Evolutionary conservation across 64 coral and sea anemone genomes (phyloP), one percentile per base, ranked within the genome.

Genomic region (Dendronephthya gigantea): DNA sequence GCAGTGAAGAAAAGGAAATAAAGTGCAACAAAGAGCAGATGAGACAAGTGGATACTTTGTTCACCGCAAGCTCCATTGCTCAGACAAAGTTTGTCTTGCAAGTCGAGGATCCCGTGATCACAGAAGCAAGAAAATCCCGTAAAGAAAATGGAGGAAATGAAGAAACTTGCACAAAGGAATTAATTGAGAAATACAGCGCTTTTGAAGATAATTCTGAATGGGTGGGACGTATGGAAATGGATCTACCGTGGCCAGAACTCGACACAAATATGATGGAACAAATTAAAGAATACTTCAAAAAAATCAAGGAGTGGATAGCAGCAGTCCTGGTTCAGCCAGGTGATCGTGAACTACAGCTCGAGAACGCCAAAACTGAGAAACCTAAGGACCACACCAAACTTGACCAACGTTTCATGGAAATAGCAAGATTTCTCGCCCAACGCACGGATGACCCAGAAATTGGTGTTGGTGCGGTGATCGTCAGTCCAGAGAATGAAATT

Each of bases 371-470:
- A n/a, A 22, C 11, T 33, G 38, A 0, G 0, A 41, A 40, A 17
- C 17, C n/a, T n/a, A n/a, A 0, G 0, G 10, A 10, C 29, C 49
- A 84, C 7, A 2, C 17, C 1, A 32, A 50, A 16, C 50, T 31
- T 34, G 52, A 50, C n/a, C 15, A 36, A 3, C 82, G 45, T 36
- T 82, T 92, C 25, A 88, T 84, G 9, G 49, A 23, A 13, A 40
- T 92, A 23, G 86, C 90, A 7, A 49, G 84, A 35, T 87, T 92
- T 33, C 49, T 92, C 11, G 82, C 90, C 17, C 30, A 88, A n/a
- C 48, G 83, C 6, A 82, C 90, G 32, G 90, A 92, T 14, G 90
- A 92, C 43, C 90, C 90, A 19, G 82, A 83, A 65, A 83, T 25
- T 52, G 87, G 87, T 30, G 87, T 92, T 7, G 90, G 86, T 27